Percentiles rank a stretch among this genome's conserved stretches.
These are phyloP conservation scores for Drymodes brunneopygia DNA, from an alignment of 2,113 vertebrate genomes.

Conservation along the genomic window DNA sequence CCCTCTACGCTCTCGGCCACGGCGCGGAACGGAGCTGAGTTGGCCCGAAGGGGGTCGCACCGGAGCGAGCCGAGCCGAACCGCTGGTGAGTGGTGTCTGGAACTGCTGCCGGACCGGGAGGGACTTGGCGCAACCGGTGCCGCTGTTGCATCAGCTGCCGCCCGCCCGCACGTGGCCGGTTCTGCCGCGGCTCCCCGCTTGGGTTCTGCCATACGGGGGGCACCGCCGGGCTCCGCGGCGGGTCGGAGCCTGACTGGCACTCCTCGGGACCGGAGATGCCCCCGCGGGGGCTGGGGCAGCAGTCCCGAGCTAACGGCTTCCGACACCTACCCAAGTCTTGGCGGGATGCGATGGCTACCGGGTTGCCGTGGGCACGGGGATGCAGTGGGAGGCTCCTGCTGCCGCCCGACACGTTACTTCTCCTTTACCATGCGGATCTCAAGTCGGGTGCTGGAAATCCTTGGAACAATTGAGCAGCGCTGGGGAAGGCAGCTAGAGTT, in stretches of 20 bases:
- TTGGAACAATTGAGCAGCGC: neutral
- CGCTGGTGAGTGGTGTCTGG: neutral
- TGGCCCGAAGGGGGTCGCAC: too few species aligned
- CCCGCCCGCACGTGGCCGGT: neutral
- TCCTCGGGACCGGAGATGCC: neutral
- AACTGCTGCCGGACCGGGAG: neutral
- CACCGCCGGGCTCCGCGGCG: neutral
- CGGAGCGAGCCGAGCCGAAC: too few species aligned
- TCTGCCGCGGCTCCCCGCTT: too few species aligned
- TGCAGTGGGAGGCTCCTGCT: neutral
- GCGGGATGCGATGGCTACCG: neutral
- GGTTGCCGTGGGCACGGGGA: neutral
- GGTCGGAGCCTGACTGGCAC: neutral
- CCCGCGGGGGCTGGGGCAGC: neutral
- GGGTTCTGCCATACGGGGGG: fast-evolving
- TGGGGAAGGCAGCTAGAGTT: neutral
- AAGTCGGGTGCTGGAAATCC: fast-evolving
- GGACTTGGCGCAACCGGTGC: neutral
- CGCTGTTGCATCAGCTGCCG: neutral
- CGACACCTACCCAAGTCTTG: too few species aligned
- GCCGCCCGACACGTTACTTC: neutral
- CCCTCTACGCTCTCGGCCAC: too few species aligned
- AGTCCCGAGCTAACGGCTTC: neutral
- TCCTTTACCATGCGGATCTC: neutral
- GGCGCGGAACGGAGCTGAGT: neutral